These are phyloP conservation scores for Climacteris rufus DNA, from an alignment of 2,113 vertebrate species.

Conservation along the genomic window DNA sequence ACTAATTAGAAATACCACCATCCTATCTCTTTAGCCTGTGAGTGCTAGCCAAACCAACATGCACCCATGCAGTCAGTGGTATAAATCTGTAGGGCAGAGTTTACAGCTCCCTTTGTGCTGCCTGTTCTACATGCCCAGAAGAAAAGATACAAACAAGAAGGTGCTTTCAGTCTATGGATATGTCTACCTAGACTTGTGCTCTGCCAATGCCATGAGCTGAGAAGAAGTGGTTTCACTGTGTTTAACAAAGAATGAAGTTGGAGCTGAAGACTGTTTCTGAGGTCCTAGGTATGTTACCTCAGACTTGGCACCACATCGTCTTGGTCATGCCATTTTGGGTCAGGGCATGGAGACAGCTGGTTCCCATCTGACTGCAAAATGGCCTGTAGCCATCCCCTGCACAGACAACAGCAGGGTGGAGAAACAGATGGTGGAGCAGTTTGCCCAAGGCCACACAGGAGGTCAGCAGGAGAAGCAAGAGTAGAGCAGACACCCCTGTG, in stretches of 20 bases:
- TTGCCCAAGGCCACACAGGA: constrained; percentile 8
- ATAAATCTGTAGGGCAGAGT: not conserved
- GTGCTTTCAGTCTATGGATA: not conserved
- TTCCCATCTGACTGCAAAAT: not conserved
- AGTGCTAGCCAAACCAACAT: not conserved
- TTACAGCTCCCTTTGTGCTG: not conserved
- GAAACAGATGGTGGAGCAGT: constrained; percentile 28
- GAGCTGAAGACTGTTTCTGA: not conserved
- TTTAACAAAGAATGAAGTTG: not conserved
- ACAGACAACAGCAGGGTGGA: not conserved
- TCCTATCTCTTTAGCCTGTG: not conserved
- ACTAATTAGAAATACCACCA: not conserved
- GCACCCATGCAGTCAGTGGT: not conserved
- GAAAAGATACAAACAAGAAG: not conserved
- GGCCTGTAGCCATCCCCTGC: not conserved
- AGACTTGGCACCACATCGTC: not conserved
- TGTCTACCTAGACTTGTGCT: not conserved
- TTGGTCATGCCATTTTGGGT: not conserved
- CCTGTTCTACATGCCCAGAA: not conserved
- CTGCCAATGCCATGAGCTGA: accelerated
- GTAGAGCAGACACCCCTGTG: not conserved
- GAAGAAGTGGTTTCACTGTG: accelerated
- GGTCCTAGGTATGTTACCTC: not conserved
- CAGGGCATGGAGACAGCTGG: not conserved
- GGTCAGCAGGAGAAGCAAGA: not conserved